These are phyloP conservation scores for Chaitophorus viminalis DNA, from an alignment of 2,888 invertebrate species.

Conservation along the genomic window DNA sequence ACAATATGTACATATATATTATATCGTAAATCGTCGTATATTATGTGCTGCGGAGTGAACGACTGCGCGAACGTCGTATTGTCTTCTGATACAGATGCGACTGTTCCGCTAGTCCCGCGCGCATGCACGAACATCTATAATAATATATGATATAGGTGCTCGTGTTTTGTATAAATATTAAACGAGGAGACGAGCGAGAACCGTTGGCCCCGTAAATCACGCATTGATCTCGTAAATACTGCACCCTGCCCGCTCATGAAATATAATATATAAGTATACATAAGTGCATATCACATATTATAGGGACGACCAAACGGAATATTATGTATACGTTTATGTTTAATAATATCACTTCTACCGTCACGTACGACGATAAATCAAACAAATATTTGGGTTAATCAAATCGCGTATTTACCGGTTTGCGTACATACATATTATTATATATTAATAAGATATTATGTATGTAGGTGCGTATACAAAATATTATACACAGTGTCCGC, in stretches of 20 bases:
- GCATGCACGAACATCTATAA: neutral
- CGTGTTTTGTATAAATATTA: neutral
- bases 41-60: too few species aligned
- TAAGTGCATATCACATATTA: too few species aligned
- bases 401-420: neutral
- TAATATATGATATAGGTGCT: neutral
- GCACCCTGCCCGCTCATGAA: neutral
- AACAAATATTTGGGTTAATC: neutral
- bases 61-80: neutral
- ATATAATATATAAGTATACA: neutral
- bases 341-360: neutral
- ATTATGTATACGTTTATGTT: neutral
- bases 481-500: neutral
- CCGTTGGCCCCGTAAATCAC: neutral
- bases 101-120: neutral
- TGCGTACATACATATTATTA: neutral
- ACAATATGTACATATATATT: too few species aligned
- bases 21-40: too few species aligned
- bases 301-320: neutral
- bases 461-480: neutral
- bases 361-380: neutral
- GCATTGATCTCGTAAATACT: neutral
- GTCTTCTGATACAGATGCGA: neutral
- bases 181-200: neutral
- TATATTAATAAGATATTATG: too few species aligned